phyloP scores from a whole-genome alignment of 2,797 vertebrate genomes.

The Enteromius argenteus region DNA sequence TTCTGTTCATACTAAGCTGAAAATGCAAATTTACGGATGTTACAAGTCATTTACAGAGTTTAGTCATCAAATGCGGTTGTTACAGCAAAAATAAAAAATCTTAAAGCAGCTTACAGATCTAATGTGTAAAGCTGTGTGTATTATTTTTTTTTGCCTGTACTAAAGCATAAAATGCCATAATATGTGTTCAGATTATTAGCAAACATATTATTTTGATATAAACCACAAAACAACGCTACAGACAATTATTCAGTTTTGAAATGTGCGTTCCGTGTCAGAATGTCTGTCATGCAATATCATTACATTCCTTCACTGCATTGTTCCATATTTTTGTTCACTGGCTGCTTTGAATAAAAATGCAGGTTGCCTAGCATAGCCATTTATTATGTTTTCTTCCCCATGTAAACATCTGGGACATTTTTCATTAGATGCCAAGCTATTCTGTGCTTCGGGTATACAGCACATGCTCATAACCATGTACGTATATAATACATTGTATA shows the following conservation, averaged over 20 bases:
- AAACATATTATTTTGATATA: background rate
- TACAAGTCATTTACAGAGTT: background rate
- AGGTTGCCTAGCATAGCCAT: background rate
- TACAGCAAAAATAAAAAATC: background rate
- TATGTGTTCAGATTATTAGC: background rate
- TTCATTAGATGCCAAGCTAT: background rate
- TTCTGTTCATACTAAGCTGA: background rate
- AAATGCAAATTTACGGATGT: background rate
- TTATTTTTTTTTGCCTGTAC: background rate
- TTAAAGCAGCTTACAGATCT: background rate
- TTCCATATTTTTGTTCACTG: background rate
- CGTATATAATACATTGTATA: background rate
- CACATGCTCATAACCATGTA: constrained; percentile 9
- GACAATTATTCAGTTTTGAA: background rate
- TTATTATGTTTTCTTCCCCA: background rate
- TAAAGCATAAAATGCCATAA: background rate
- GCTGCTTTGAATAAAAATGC: constrained; percentile 31
- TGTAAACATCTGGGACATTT: background rate
- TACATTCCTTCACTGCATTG: background rate
- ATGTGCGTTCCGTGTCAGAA: background rate
- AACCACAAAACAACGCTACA: background rate
- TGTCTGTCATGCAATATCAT: background rate
- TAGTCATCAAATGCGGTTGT: background rate
- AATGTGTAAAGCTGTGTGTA: background rate
- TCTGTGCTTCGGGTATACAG: constrained; percentile 2